Evolutionary conservation across 2,113 vertebrate species (phyloP).

Genomic region (Monopterus albus): DNA sequence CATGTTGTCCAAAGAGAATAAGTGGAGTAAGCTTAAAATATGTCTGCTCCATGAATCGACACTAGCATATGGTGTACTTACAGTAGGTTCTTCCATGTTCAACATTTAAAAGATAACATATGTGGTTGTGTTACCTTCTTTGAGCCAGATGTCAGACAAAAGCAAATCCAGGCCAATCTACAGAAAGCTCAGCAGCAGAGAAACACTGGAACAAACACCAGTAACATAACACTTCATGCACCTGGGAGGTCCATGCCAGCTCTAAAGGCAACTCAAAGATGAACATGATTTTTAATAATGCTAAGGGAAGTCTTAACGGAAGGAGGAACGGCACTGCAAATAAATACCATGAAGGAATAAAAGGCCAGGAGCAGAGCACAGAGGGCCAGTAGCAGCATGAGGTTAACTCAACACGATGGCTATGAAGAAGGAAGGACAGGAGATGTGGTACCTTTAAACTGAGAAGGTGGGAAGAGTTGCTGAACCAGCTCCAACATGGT

Average conservation of each 20-base stretch:
- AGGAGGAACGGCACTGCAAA: constrained; percentile 24
- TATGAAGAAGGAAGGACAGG: constrained; percentile 16
- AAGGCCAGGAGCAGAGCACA: constrained; percentile 24
- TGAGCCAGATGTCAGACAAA: not conserved
- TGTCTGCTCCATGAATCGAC: not conserved
- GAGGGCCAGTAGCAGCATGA: constrained; percentile 16
- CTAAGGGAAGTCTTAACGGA: constrained; percentile 9
- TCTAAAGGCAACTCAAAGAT: constrained; percentile 5
- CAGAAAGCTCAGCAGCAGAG: not conserved
- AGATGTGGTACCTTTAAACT: constrained; percentile 86
- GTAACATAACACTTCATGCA: constrained; percentile 20
- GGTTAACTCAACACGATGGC: constrained; percentile 40
- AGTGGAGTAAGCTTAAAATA: not conserved
- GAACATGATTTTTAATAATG: not conserved
- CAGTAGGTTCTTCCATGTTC: no score
- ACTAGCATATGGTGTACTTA: not conserved
- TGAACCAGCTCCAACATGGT: constrained; percentile 88
- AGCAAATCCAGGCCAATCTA: not conserved
- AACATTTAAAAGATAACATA: no score
- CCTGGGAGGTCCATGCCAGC: constrained; percentile 30
- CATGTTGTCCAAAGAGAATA: not conserved
- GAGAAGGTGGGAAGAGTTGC: constrained; percentile 87
- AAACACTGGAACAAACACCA: not conserved
- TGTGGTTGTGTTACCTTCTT: not conserved
- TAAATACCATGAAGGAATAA: not conserved